phyloP scores from a whole-genome alignment of 2,888 invertebrate species.

The Tenthredo amoena region DNA sequence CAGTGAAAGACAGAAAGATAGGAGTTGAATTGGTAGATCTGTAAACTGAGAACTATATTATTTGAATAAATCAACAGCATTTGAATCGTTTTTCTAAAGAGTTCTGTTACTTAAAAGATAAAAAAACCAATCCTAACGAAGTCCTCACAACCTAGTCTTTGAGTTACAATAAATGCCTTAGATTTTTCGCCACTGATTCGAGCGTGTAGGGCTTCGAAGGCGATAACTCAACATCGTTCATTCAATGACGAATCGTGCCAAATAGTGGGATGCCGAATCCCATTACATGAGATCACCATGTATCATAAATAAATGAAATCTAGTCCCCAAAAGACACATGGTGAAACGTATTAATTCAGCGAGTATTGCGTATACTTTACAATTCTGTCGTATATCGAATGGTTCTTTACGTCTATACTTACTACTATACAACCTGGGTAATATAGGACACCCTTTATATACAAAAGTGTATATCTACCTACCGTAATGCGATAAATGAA shows the following conservation, averaged over 20 bases:
- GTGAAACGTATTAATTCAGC: neutral
- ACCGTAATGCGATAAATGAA: conserved; percentile 14
- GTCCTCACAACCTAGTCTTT: neutral
- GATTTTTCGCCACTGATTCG: neutral
- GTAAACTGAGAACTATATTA: too few relatives aligned
- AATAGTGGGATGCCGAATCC: neutral
- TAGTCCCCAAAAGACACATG: neutral
- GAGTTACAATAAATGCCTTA: neutral
- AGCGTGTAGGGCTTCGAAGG: neutral
- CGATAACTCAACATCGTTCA: neutral
- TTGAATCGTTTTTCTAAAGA: too few relatives aligned
- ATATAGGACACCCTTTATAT: conserved; percentile 5
- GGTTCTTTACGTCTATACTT: neutral
- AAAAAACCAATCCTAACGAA: too few relatives aligned
- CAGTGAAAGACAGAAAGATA: too few relatives aligned
- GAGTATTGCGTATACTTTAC: neutral
- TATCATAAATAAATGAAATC: neutral
- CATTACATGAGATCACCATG: neutral
- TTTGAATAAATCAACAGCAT: too few relatives aligned
- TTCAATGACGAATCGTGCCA: neutral
- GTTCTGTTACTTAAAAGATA: too few relatives aligned
- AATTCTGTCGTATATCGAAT: neutral
- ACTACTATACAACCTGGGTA: neutral
- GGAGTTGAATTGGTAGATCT: too few relatives aligned
- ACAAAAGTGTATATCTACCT: neutral